Conservation (phyloP, 2,113 vertebrate species). For the Epinephelus moara region DNA sequence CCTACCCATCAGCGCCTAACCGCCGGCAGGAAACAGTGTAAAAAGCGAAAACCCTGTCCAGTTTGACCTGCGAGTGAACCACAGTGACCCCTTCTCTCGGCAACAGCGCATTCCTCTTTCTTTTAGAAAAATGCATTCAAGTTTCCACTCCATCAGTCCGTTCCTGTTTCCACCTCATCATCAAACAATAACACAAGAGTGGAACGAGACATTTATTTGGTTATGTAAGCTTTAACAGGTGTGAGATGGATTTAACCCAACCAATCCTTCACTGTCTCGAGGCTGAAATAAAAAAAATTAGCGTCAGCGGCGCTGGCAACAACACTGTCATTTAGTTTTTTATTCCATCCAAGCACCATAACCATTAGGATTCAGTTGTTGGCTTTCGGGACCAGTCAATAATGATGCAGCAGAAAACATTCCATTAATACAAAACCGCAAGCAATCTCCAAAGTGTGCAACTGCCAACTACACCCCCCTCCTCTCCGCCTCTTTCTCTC, state of each 20-base stretch:
- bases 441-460: slow-evolving; percentile 54
- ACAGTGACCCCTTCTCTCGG: not conserved
- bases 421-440: slow-evolving; percentile 63
- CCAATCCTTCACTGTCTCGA: not conserved
- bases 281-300: slow-evolving; percentile 7
- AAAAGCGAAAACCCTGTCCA: slow-evolving; percentile 11
- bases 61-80: slow-evolving; percentile 39
- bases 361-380: slow-evolving; percentile 48
- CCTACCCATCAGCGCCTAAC: slow-evolving; percentile 19
- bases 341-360: slow-evolving; percentile 35
- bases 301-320: slow-evolving; percentile 15
- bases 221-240: slow-evolving; percentile 33
- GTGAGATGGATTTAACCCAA: slow-evolving; percentile 12
- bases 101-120: not conserved
- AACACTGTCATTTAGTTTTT: slow-evolving; percentile 32
- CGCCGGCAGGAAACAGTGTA: slow-evolving; percentile 19
- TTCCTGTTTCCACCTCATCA: slow-evolving; percentile 14
- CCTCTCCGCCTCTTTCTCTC: slow-evolving; percentile 12
- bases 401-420: slow-evolving; percentile 72
- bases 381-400: slow-evolving; percentile 63
- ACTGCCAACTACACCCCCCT: slow-evolving; percentile 38
- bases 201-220: not conserved
- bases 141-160: slow-evolving; percentile 22
- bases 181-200: slow-evolving; percentile 10
- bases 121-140: not conserved